Conservation (phyloP, 2,888 invertebrate species). For the Amitus sp. region DNA sequence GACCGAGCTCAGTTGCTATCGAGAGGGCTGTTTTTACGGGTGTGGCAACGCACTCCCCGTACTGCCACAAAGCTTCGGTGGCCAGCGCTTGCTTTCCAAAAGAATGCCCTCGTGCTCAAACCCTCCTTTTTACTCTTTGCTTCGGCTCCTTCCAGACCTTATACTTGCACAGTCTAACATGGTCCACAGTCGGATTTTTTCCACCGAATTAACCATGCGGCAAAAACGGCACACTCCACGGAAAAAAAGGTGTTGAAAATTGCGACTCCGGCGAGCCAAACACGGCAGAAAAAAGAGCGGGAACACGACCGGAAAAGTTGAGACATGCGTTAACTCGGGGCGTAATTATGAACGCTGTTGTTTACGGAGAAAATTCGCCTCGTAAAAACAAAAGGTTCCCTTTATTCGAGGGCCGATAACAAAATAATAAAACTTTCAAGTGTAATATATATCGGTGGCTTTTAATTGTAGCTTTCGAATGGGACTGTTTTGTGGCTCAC, state of each 20-base stretch:
- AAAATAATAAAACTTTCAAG: no score
- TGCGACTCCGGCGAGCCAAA: no score
- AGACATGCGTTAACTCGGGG: no score
- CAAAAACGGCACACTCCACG: no score
- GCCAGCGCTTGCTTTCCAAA: slow-evolving; percentile 6
- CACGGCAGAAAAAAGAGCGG: no score
- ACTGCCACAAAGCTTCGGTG: slow-evolving; percentile 5
- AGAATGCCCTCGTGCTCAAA: slow-evolving; percentile 7
- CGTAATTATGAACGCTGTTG: no score
- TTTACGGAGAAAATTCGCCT: no score
- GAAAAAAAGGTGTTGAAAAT: no score
- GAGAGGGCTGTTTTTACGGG: slow-evolving; percentile 25
- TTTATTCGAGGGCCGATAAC: no score
- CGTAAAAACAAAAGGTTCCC: no score
- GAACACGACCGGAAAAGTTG: no score
- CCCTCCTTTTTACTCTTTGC: slow-evolving; percentile 11
- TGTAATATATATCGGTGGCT: background rate
- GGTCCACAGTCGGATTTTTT: background rate
- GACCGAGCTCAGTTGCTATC: slow-evolving; percentile 20
- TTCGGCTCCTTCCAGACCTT: slow-evolving; percentile 2
- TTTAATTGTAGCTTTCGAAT: background rate
- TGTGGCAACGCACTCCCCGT: slow-evolving; percentile 22
- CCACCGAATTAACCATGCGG: background rate
- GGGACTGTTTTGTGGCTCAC: slow-evolving; percentile 48
- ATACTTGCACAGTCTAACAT: background rate